These are phyloP conservation scores for Pampus argenteus DNA, from an alignment of 2,797 vertebrate genomes.

Conservation along the genomic window DNA sequence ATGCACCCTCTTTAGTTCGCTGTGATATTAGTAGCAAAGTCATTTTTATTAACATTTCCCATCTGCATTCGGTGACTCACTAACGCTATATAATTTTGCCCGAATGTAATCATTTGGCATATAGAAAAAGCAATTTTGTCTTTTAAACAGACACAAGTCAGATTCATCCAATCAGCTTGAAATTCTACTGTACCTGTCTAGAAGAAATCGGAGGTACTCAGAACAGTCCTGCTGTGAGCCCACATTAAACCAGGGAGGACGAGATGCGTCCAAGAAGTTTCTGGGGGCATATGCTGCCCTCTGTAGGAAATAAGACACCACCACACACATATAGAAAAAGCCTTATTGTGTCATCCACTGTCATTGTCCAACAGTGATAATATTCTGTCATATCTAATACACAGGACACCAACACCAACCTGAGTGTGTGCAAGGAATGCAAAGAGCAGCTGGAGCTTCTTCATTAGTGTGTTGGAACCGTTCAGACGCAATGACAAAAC, in stretches of 20 bases:
- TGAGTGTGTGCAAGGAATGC: conserved; percentile 98
- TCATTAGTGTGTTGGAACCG: conserved; percentile 93
- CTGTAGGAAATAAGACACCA: conserved; percentile 76
- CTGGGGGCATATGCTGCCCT: conserved; percentile 96
- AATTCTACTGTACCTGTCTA: conserved; percentile 90
- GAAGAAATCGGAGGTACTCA: conserved; percentile 96
- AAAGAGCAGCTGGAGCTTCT: conserved; percentile 97
- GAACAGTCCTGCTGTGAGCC: conserved; percentile 98
- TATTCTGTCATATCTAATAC: neutral
- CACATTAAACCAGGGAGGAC: conserved; percentile 95
- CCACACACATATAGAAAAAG: neutral
- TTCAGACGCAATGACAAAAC: conserved; percentile 95
- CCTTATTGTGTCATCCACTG: neutral
- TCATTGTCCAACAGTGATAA: neutral
- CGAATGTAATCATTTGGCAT: neutral
- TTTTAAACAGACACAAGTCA: neutral
- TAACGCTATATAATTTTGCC: neutral
- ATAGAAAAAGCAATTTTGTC: neutral
- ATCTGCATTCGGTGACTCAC: neutral
- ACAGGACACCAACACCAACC: conserved; percentile 82
- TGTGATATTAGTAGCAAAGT: neutral
- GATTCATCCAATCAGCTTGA: neutral
- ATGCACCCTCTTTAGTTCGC: neutral
- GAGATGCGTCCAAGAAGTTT: conserved; percentile 95
- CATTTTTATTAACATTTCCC: neutral